Evolutionary conservation across 2,797 vertebrate genomes (phyloP).

Genomic region (Oreochromis mossambicus): DNA sequence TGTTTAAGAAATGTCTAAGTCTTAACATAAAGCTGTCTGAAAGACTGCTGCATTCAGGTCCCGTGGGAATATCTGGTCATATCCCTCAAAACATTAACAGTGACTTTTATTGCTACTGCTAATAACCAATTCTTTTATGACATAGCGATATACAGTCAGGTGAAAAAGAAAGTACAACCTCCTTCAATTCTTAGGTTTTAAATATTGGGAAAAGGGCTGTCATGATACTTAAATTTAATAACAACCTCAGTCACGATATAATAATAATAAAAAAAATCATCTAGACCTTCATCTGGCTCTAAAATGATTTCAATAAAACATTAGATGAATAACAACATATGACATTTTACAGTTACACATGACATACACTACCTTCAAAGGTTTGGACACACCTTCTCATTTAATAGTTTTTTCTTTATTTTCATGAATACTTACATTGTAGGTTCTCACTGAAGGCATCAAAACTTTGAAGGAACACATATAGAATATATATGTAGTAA

Average conservation of each 20-base stretch:
- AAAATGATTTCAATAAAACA: not conserved
- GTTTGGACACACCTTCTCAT: not conserved
- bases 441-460: not conserved
- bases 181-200: not conserved
- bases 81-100: not conserved
- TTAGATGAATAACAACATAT: not conserved
- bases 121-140: not conserved
- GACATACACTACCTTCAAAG: not conserved
- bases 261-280: not conserved
- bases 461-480: not conserved
- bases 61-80: not conserved
- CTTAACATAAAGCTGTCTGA: not conserved
- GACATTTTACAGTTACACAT: not conserved
- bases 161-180: not conserved
- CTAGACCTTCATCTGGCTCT: not conserved
- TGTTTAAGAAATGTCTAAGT: not conserved
- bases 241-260: not conserved
- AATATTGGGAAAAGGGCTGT: not conserved
- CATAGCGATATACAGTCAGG: not conserved
- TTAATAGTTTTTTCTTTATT: not conserved
- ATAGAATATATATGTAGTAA: not conserved
- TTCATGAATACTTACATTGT: not conserved
- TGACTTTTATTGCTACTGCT: not conserved
- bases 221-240: not conserved
- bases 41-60: constrained; percentile 6